Base-by-base conservation (phyloP, 2,113 vertebrate species). In the Rhea pennata region DNA sequence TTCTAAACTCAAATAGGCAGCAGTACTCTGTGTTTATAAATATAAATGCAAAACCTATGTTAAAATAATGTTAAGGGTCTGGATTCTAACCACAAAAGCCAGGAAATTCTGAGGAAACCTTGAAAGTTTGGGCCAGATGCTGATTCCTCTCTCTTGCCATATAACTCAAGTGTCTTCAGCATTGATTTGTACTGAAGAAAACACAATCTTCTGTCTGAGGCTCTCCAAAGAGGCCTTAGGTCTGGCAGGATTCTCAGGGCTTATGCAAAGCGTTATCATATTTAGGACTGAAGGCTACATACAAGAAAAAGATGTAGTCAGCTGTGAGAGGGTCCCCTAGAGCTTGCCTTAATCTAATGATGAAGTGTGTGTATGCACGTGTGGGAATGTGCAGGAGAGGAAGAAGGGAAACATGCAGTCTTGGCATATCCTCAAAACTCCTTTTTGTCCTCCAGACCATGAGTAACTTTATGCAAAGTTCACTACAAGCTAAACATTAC, bases 1-100 rank as follows among this genome's bases (percentile, higher is more conserved):
- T 96, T 98, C 97, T 95, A 95, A 98, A 98, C 97, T 92, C 92
- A 96, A 97, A 96, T 97, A 97, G 97, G 94, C 97, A 98, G 97
- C 96, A 97, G 96, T 96, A 97, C 96, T 91, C 88, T 94, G 21
- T 93, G 97, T 97, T 98, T 97, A 98, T 98, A 98, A 97, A 98
- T 94, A 98, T 96, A 98, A 97, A 97, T 97, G 80, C 80, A 96
- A 96, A 97, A 96, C 84, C 96, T 97, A 90, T 95, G 67, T 81
- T 91, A 95, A 96, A 96, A 95, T 93, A 97, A 96, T 87, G 84
- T 83, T 64, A 94, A 96, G 87, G 44, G 83, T 88, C 90, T 88
- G 94, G 93, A 96, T 95, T 95, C 93, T 91, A 97, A 95, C 93
- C 80, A 91, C 96, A 93, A 93, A 91, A 93, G 26, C 86, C 51